Evolutionary conservation across 2,113 vertebrate genomes (phyloP).

Genomic region (Crotophaga sulcirostris): DNA sequence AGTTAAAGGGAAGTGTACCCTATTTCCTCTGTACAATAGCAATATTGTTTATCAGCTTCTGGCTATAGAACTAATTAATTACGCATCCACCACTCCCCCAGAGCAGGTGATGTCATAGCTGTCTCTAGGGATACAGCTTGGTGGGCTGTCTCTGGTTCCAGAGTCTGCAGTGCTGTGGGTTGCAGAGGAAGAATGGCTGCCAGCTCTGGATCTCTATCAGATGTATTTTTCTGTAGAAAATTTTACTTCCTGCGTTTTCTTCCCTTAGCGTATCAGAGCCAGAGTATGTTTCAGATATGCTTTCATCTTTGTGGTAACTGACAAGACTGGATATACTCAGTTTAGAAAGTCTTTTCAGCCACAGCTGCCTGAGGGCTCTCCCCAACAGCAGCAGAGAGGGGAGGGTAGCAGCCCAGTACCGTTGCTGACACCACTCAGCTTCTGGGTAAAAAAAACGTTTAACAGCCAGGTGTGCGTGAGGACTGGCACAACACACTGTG

Average conservation of each 20-base stretch:
- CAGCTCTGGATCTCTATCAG: neutral
- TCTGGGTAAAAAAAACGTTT: neutral
- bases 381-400: rapidly evolving
- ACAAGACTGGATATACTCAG: neutral
- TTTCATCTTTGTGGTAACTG: neutral
- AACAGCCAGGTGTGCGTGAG: neutral
- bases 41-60: neutral
- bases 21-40: neutral
- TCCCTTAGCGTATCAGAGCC: rapidly evolving
- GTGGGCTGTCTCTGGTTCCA: neutral
- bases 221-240: neutral
- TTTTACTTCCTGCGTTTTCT: neutral
- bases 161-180: neutral
- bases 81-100: rapidly evolving
- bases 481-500: rapidly evolving
- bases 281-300: neutral
- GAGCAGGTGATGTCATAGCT: neutral
- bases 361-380: neutral
- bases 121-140: neutral
- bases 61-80: neutral
- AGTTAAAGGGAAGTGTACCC: neutral
- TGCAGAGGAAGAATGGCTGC: rapidly evolving
- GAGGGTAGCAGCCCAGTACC: rapidly evolving
- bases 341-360: neutral
- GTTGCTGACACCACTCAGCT: rapidly evolving